Evolutionary conservation across 2,113 vertebrate species (phyloP), one percentile per base, ranked within the genome.

Genomic region (Carassius auratus): DNA sequence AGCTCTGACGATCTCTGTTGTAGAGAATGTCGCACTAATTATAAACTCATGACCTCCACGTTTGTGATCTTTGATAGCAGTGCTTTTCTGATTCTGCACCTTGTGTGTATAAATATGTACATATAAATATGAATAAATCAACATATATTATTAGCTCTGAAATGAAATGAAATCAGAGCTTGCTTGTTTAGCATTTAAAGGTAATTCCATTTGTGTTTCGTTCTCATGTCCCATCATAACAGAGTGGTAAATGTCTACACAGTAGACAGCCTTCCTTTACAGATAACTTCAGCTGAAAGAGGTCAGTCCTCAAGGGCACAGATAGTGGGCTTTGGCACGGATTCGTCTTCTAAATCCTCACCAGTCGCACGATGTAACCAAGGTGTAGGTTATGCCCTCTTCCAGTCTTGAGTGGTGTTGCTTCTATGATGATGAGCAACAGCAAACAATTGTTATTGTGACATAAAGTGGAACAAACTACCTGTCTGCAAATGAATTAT

Each of bases 401-500:
- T 38, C 36, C 12, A 59, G 52, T 78, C 78, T 45, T 64, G n/a
- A 64, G 38, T 7, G 21, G 33, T 48, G 38, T 12, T 62, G 36
- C 59, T 64, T 81, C 64, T 45, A 48, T 66, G 38, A 81, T 48
- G 38, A 36, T 61, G 76, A 79, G 17, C 61, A 68, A 68, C 23
- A 69, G 45, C 14, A 79, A 61, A 42, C 50, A 64, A 8, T 9
- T 8, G 3, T 80, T 79, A 30, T 26, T 80, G 77, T 62, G 36
- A 62, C 36, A 23, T 38, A 42, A 79, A 62, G 62, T 17, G 21
- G 33, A 79, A 55, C 76, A 42, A 61, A 38, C 57, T 48, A 90
- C 77, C 81, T 90, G 87, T 89, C 86, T 89, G 77, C 90, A 33
- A 81, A 85, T 71, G 14, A 78, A 89, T 91, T 81, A 88, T 88